A percentile compares a stretch with the other conserved stretches of the same genome.
phyloP scores from a whole-genome alignment of 2,888 invertebrate genomes.

The Ditula angustiorana region DNA sequence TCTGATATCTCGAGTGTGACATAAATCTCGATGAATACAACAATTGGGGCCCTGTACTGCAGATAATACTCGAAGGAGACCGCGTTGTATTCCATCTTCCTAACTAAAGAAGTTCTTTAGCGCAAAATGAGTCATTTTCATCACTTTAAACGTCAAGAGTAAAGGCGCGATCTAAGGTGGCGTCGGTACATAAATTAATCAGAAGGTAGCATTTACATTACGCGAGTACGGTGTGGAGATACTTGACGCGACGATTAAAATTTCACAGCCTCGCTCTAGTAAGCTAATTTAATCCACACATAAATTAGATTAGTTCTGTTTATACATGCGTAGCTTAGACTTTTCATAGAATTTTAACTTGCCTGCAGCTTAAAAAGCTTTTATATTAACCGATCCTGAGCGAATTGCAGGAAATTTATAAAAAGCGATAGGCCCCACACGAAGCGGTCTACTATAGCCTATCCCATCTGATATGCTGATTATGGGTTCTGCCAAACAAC shows the following conservation, averaged over 20 bases:
- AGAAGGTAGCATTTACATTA: not conserved
- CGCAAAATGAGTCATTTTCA: too few species aligned
- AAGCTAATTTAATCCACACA: not conserved
- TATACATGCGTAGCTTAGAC: not conserved
- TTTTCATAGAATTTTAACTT: conserved; percentile 10
- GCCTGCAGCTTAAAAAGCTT: not conserved
- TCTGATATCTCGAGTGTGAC: too few species aligned
- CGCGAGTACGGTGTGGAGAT: too few species aligned
- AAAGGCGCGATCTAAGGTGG: too few species aligned
- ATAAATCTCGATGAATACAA: too few species aligned
- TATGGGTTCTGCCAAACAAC: conserved; percentile 28
- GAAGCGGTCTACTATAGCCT: conserved; percentile 26
- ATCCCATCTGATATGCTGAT: conserved; percentile 25
- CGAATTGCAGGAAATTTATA: conserved; percentile 18
- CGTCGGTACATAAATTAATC: too few species aligned
- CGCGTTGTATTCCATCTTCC: too few species aligned
- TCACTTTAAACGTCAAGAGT: too few species aligned
- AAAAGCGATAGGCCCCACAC: conserved; percentile 35
- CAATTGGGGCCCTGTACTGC: too few species aligned
- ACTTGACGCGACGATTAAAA: too few species aligned
- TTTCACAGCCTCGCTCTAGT: not conserved
- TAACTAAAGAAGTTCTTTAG: too few species aligned
- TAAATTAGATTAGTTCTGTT: not conserved
- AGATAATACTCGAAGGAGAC: too few species aligned
- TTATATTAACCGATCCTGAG: conserved; percentile 1